Evolutionary conservation across 1,140 invertebrate species (phyloP), one percentile per base, ranked within the genome.

Genomic region (Cataglyphis hispanica): DNA sequence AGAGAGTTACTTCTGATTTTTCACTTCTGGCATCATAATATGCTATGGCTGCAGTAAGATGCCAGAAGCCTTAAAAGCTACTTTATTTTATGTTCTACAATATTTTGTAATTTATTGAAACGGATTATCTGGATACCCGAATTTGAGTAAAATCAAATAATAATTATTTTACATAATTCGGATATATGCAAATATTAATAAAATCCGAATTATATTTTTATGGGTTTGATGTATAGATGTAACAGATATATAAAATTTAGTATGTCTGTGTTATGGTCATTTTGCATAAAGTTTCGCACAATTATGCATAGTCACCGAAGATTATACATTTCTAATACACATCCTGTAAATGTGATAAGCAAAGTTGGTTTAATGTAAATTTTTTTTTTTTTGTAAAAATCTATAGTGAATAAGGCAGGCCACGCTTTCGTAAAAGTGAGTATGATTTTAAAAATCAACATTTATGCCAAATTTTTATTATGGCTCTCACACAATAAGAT

Each of bases 161-260:
- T 72, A 58, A 74, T 74, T 56, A 74, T 37, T 70, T 50, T 16
- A 0, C 19, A 6, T 74, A 74, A 50, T 72, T 56, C n/a, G n/a
- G 27, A 74, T 74, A 50, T 46, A 34, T 56, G 6, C 3, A 31
- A 22, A 56, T 25, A 7, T 74, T 16, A 56, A 37, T 5, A 74
- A 74, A 58, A 74, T 74, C n/a, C 19, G 27, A 11, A 63, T 53
- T 8, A 7, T 22, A 22, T 53, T 50, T 50, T 72, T 43, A 19
- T 50, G 19, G 13, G 4, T 6, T 6, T 34, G 8, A 27, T 50
- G 46, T 25, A 67, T n/a, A 67, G 27, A 76, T 10, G 7, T 76
- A 43, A 63, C 37, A 76, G 56, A 63, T 76, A 76, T 76, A 76
- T 43, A 34, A 58, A 60, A 40, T 76, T 76, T 61, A 40, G n/a